Evolutionary conservation across 2,888 invertebrate genomes (phyloP).

Genomic region (Yponomeuta evonymella): DNA sequence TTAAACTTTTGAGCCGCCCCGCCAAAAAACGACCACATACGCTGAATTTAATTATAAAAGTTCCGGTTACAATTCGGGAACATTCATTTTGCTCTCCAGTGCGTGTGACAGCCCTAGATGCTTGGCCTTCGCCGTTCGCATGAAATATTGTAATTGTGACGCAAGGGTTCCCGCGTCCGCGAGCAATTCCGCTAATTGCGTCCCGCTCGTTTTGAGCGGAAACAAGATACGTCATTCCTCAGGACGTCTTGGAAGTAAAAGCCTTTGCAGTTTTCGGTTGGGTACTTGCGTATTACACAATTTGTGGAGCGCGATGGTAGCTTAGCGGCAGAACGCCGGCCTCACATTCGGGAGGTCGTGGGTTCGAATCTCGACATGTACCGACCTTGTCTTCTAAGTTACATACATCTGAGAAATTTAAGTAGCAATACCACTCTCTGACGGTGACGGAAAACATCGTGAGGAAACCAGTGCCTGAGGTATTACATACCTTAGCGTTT

Average conservation of each 20-base stretch:
- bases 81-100: background rate
- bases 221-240: constrained; percentile 5
- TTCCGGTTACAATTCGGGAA: background rate
- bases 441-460: no score
- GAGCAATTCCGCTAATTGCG: constrained; percentile 5
- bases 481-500: no score
- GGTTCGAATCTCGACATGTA: no score
- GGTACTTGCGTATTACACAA: background rate
- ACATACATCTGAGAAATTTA: no score
- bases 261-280: background rate
- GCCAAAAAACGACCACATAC: background rate
- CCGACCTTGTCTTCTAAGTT: no score
- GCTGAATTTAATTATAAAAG: background rate
- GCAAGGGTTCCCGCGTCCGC: constrained; percentile 5
- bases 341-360: no score
- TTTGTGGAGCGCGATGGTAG: background rate
- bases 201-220: background rate
- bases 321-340: no score
- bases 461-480: no score
- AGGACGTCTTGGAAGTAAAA: constrained; percentile 3
- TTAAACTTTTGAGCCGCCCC: background rate
- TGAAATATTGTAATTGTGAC: constrained; percentile 8
- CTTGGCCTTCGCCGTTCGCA: background rate
- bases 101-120: background rate
- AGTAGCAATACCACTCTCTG: no score